A percentile compares a stretch with the other conserved stretches of the same genome.
phyloP scores from a whole-genome alignment of 2,113 vertebrate genomes.

The Formicarius rufipectus region DNA sequence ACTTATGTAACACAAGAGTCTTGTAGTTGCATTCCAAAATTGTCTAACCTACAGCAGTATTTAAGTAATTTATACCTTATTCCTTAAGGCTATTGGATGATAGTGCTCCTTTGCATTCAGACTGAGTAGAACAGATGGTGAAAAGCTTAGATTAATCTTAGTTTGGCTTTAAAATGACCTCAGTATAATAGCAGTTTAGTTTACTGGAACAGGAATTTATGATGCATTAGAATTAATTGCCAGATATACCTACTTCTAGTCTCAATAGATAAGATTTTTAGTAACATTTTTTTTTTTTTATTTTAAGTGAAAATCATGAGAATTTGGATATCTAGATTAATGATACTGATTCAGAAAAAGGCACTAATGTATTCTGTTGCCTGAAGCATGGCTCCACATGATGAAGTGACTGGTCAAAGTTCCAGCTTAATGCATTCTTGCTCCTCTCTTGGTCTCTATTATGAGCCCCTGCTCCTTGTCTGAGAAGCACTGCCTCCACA shows the following conservation, averaged over 20 bases:
- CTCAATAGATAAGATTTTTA: not conserved
- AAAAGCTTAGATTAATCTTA: slow-evolving; percentile 53
- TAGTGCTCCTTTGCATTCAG: slow-evolving; percentile 26
- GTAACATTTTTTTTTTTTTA: not conserved
- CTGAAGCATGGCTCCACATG: not conserved
- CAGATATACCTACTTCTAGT: not conserved
- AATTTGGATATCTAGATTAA: not conserved
- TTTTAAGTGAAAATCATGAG: not conserved
- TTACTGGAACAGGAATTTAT: slow-evolving; percentile 22
- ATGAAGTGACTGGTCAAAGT: not conserved
- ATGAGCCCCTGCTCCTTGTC: not conserved
- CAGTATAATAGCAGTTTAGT: slow-evolving; percentile 26
- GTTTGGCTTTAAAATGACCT: slow-evolving; percentile 55
- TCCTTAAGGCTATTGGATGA: slow-evolving; percentile 21
- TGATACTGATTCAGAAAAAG: not conserved
- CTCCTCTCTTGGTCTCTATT: not conserved
- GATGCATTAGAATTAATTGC: slow-evolving; percentile 1
- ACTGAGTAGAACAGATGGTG: slow-evolving; percentile 27
- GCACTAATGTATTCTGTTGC: not conserved
- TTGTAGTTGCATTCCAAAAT: not conserved
- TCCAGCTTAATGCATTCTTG: not conserved
- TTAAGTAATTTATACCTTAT: slow-evolving; percentile 52
- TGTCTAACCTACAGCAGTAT: slow-evolving; percentile 21
- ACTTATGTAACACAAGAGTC: not conserved
- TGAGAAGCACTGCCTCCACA: not conserved